A percentile compares a stretch with the other conserved stretches of the same genome.
Evolutionary conservation across 2,888 invertebrate species (phyloP).

Genomic region (Bombylius discolor): DNA sequence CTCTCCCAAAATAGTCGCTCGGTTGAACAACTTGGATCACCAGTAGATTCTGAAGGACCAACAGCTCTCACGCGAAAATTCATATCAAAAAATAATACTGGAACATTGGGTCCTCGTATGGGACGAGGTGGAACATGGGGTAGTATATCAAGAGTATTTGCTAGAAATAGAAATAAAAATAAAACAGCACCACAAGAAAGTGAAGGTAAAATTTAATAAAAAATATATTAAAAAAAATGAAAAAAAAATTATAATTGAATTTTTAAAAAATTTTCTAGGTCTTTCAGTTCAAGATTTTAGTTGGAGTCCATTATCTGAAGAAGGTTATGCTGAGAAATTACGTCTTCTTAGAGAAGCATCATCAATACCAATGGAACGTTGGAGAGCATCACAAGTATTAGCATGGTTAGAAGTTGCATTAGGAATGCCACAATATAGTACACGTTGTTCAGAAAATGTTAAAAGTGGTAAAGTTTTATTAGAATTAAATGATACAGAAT

Average conservation of each 20-base stretch:
- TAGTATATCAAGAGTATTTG: conserved; percentile 81
- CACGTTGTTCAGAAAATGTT: conserved; percentile 81
- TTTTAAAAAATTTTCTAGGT: background rate
- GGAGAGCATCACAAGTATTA: conserved; percentile 85
- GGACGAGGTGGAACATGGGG: conserved; percentile 75
- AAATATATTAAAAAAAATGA: background rate
- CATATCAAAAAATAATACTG: conserved; percentile 33
- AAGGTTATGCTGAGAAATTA: conserved; percentile 34
- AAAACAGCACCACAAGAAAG: conserved; percentile 55
- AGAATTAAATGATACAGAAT: conserved; percentile 79
- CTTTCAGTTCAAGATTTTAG: conserved; percentile 26
- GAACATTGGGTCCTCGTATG: conserved; percentile 36
- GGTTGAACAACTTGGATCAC: conserved; percentile 66
- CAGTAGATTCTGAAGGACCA: conserved; percentile 56
- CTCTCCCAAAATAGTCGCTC: conserved; percentile 26
- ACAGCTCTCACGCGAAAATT: conserved; percentile 37
- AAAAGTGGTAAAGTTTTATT: conserved; percentile 92
- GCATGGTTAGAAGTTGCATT: conserved; percentile 90
- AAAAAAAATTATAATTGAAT: too few relatives aligned
- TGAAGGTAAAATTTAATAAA: conserved; percentile 40
- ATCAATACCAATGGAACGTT: conserved; percentile 73
- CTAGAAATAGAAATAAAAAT: conserved; percentile 70
- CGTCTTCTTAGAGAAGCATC: conserved; percentile 62
- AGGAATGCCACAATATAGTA: conserved; percentile 88
- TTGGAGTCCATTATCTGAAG: conserved; percentile 35